Base-by-base conservation (phyloP, 2,113 vertebrate genomes). In the Caretta caretta region DNA sequence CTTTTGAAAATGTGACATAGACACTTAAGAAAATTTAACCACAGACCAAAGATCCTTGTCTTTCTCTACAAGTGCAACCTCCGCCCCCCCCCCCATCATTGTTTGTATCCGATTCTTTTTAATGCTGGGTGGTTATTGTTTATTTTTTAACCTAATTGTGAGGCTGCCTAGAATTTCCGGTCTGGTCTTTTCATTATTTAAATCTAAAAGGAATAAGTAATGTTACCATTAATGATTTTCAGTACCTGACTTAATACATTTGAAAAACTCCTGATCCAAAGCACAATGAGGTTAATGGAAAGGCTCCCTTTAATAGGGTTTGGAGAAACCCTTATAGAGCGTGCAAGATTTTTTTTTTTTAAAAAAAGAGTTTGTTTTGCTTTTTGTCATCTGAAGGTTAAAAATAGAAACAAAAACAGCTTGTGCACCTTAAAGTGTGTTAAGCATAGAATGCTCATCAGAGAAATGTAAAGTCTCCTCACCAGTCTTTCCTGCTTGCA, bases 381-480 rank as follows among this genome's bases (percentile, higher is more conserved):
- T 86, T 84, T 90, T 85, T 57, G 83, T 53, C 82, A 80, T 72
- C 29, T 20, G 4, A 87, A 92, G 88, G 84, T 20, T 86, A 90
- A 38, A 91, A 94, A 92, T 38, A 91, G 93, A 94, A 97, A 79
- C 48, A 83, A 93, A 93, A 25, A 14, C 3, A 88, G 83, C 86
- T 96, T 95, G 94, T 72, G 72, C 78, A 96, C 89, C 59, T 83
- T 35, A 65, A 92, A 75, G 16, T 5, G 80, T 49, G 27, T 72
- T 90, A 87, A 92, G 88, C 85, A 79, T 85, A 96, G 80, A 93
- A 56, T 53, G 50, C 87, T 80, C 42, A 90, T 84, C 65, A 29
- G 10, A 93, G 86, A 25, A 83, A 92, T 86, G 92, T 51, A 79
- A 79, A 88, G 86, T 90, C 82, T 93, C 35, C 35, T 75, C 85